Evolutionary conservation across 2,113 vertebrate genomes (phyloP), one percentile per base, ranked within the genome.

Genomic region (Bubo bubo): DNA sequence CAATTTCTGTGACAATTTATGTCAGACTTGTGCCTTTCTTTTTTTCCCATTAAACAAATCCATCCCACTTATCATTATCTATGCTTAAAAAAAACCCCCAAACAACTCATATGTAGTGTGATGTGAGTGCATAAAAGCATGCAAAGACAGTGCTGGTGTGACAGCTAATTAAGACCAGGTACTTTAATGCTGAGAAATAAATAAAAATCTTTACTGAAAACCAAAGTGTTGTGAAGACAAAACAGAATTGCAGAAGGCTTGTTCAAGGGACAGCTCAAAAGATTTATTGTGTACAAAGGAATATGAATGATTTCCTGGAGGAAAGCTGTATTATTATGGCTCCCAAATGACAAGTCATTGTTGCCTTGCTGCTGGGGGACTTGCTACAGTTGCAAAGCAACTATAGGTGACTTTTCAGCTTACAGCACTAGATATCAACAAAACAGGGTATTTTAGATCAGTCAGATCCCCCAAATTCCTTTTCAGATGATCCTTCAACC

Each of bases 111-210:
- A 21, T 30, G 21, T 67, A 37, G 16, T 87, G 53, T 85, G 90
- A 83, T 87, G 35, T 66, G 27, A 43, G 53, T 41, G 35, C 53
- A 91, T 79, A 68, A 95, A 94, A 73, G 34, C 39, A n/a, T 35
- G 11, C 66, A 37, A 82, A 94, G 77, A 75, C 53, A 89, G 27
- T 88, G 45, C 58, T 91, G 70, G 19, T 76, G 28, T 95, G 91
- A 96, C 89, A 94, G 80, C 84, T 97, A 91, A 94, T 96, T 97
- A 94, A 94, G 93, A 19, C 23, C 58, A 86, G 66, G 50, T 87
- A 19, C 50, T 95, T 89, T 30, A 89, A n/a, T 72, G 66, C 53
- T 79, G 37, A 83, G 74, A 90, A 86, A 58, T 43, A 91, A 94
- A 68, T 47, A 79, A 41, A 86, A 67, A 53, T 53, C 70, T 96